Evolutionary conservation across 37 sponge, comb jelly and placozoan species (phyloP).

Genomic region (Chondrosia reniformis): DNA sequence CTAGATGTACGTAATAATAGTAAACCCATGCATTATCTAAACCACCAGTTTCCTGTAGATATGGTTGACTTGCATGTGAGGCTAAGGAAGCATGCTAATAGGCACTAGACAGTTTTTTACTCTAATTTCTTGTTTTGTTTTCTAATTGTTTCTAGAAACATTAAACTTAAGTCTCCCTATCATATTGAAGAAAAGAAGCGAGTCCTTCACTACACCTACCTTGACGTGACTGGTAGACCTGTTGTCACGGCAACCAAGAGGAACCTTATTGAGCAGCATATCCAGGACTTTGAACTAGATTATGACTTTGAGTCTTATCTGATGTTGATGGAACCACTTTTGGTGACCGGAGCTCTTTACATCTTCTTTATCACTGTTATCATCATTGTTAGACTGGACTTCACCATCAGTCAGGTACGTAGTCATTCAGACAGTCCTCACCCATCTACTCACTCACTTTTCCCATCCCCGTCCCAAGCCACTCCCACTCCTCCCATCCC

Average conservation of each 20-base stretch:
- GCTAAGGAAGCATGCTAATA: too few species aligned
- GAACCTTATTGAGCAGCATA: conserved; percentile 94
- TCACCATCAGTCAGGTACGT: conserved; percentile 79
- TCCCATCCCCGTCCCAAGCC: too few species aligned
- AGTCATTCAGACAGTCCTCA: background rate
- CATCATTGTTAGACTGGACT: conserved; percentile 85
- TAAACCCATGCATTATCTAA: too few species aligned
- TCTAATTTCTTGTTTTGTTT: too few species aligned
- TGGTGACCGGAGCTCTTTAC: conserved; percentile 77
- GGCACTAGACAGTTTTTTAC: too few species aligned
- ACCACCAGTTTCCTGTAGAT: too few species aligned
- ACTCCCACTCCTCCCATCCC: too few species aligned
- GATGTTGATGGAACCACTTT: conserved; percentile 89
- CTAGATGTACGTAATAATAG: too few species aligned
- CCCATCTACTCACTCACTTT: background rate
- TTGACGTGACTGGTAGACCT: conserved; percentile 92
- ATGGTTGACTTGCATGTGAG: too few species aligned
- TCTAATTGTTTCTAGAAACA: conserved; percentile 43
- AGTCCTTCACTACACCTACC: conserved; percentile 76
- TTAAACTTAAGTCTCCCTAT: conserved; percentile 48
- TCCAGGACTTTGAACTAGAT: conserved; percentile 79
- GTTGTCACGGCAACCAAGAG: conserved; percentile 50
- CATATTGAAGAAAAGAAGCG: conserved; percentile 31
- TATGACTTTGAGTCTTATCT: conserved; percentile 38
- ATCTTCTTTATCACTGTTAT: conserved; percentile 85